A percentile compares a stretch with the other conserved stretches of the same genome.
Evolutionary conservation across 2,113 vertebrate genomes (phyloP).

Genomic region (Galbula dea): DNA sequence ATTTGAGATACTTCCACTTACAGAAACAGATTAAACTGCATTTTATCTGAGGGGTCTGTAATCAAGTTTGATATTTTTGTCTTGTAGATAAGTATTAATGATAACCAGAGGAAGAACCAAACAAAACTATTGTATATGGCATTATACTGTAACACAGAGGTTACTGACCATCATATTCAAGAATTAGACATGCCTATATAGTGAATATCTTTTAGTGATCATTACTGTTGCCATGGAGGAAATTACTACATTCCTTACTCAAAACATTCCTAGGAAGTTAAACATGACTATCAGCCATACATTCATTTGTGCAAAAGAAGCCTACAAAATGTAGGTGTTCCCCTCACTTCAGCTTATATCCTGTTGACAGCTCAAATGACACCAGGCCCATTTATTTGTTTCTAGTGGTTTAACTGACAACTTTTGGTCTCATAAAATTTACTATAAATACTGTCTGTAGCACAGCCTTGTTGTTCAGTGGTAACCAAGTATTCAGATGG

Average conservation of each 20-base stretch:
- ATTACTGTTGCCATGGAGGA: background rate
- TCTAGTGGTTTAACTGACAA: slow-evolving; percentile 71
- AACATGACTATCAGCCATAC: background rate
- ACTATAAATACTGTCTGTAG: slow-evolving; percentile 56
- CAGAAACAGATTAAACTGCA: background rate
- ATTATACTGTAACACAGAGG: background rate
- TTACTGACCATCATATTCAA: background rate
- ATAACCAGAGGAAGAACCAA: background rate
- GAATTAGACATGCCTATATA: background rate
- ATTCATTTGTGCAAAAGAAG: background rate
- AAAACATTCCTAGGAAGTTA: slow-evolving; percentile 31
- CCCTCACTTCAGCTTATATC: slow-evolving; percentile 63
- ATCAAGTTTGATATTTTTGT: background rate
- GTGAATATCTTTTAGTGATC: background rate
- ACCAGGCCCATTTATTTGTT: slow-evolving; percentile 59
- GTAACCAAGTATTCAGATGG: slow-evolving; percentile 48
- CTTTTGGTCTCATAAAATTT: slow-evolving; percentile 61
- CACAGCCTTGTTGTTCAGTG: slow-evolving; percentile 22
- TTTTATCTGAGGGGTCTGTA: background rate
- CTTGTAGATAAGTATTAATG: background rate
- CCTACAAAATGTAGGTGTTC: slow-evolving; percentile 57
- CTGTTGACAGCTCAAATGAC: slow-evolving; percentile 65
- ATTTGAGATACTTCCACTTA: background rate
- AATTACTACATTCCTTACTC: slow-evolving; percentile 50
- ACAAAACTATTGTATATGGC: background rate